Percentiles rank a stretch among this genome's conserved stretches.
phyloP scores from a whole-genome alignment of 2,113 vertebrate genomes.

The Chionis minor region DNA sequence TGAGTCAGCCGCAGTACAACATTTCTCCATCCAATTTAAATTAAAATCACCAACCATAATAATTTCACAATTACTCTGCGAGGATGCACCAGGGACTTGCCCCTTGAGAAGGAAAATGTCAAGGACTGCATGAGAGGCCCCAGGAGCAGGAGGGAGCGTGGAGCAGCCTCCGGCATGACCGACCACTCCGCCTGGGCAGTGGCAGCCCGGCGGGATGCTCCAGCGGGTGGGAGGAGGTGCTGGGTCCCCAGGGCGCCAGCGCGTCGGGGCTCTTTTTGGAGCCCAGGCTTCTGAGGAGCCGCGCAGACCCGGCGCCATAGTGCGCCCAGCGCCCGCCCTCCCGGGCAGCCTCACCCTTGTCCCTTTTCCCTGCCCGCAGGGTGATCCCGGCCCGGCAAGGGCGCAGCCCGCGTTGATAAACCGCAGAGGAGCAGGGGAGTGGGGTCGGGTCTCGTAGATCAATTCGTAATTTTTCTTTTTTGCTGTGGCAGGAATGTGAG shows the following conservation, averaged over 20 bases:
- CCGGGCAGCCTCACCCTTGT: too few relatives aligned
- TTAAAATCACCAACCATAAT: conserved; percentile 82
- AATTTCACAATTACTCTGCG: conserved; percentile 78
- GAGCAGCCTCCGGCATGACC: not conserved
- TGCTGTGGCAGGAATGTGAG: conserved; percentile 41
- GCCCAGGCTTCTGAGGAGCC: too few relatives aligned
- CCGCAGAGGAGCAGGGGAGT: not conserved
- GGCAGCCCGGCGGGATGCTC: not conserved
- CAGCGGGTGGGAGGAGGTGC: fast-evolving
- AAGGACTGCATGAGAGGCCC: conserved; percentile 60
- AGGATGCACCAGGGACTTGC: conserved; percentile 76
- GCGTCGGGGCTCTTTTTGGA: not conserved
- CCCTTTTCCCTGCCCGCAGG: not conserved
- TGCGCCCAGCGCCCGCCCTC: not conserved
- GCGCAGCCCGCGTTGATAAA: not conserved
- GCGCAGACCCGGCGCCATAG: too few relatives aligned
- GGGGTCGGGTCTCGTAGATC: not conserved
- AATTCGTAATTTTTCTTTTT: conserved; percentile 60
- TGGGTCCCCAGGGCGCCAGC: too few relatives aligned
- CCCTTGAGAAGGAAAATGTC: conserved; percentile 74
- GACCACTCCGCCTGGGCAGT: not conserved
- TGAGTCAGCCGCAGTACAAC: conserved; percentile 81
- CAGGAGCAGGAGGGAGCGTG: not conserved
- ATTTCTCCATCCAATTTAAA: conserved; percentile 84
- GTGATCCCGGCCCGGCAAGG: not conserved